Conservation (phyloP, 2,113 vertebrate species). For the Aythya baeri region DNA sequence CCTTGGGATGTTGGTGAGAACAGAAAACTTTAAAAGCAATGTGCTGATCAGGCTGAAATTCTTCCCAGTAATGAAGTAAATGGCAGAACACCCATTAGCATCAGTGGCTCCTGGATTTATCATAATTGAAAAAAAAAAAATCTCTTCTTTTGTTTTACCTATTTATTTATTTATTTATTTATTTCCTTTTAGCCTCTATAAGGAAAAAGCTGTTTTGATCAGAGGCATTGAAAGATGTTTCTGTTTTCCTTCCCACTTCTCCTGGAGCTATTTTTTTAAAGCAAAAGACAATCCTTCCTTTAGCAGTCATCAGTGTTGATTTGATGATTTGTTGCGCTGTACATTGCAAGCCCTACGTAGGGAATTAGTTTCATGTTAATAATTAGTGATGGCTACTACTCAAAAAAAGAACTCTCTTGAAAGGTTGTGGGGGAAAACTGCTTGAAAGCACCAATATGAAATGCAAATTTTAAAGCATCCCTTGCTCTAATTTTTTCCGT, state of each 20-base stretch:
- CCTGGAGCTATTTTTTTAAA: not conserved
- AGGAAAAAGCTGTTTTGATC: not conserved
- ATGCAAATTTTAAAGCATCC: conserved; percentile 6
- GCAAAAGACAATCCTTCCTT: not conserved
- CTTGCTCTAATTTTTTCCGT: conserved; percentile 1
- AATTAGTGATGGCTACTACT: not conserved
- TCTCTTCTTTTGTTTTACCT: not conserved
- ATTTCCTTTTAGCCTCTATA: not conserved
- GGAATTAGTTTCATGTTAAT: not conserved
- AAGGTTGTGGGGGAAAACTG: not conserved
- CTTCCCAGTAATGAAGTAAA: not conserved
- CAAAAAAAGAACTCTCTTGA: not conserved
- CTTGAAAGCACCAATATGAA: not conserved
- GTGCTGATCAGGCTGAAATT: not conserved
- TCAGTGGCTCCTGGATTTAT: not conserved
- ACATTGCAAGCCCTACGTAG: not conserved
- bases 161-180: too few relatives aligned
- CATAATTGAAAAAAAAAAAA: not conserved
- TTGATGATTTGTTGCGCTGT: not conserved
- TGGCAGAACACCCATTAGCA: not conserved
- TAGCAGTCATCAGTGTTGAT: not conserved
- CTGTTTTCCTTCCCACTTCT: not conserved
- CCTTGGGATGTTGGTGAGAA: not conserved
- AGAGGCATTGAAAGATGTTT: not conserved
- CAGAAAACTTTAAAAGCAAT: not conserved